phyloP scores from a whole-genome alignment of 1,140 invertebrate genomes.

The Drosophila kurseongensis region DNA sequence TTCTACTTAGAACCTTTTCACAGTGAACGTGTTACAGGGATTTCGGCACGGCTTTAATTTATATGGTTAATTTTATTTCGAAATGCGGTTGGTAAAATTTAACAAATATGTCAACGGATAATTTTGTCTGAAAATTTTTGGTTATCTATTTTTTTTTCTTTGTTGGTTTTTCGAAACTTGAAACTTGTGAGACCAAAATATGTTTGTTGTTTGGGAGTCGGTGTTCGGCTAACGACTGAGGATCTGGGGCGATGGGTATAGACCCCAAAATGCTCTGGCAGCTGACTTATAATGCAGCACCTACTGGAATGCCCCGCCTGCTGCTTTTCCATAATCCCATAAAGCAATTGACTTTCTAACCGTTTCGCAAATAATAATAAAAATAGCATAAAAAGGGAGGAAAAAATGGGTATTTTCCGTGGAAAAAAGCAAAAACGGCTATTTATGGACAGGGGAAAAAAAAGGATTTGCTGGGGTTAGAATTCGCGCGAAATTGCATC shows the following conservation, averaged over 20 bases:
- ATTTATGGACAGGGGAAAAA: constrained; percentile 53
- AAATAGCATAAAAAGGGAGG: constrained; percentile 19
- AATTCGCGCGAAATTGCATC: constrained; percentile 72
- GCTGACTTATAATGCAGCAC: neutral
- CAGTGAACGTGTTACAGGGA: too few species aligned
- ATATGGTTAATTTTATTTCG: too few species aligned
- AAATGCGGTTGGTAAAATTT: too few species aligned
- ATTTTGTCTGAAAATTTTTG: neutral
- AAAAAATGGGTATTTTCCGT: constrained; percentile 35
- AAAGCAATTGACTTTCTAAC: constrained; percentile 78
- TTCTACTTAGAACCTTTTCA: too few species aligned
- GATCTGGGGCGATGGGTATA: neutral
- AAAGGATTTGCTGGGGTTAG: constrained; percentile 71
- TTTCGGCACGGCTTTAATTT: too few species aligned
- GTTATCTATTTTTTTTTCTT: neutral
- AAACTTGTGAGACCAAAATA: constrained; percentile 1
- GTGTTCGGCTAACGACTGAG: constrained; percentile 18
- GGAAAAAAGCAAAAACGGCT: constrained; percentile 36
- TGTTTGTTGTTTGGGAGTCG: constrained; percentile 2
- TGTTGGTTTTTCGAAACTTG: neutral
- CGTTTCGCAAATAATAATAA: constrained; percentile 40
- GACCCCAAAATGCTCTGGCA: neutral
- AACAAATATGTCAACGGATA: neutral
- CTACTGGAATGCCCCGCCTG: constrained; percentile 4
- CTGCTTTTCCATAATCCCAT: constrained; percentile 34